A percentile compares a stretch with the other conserved stretches of the same genome.
phyloP scores from a whole-genome alignment of 2,797 vertebrate genomes.

The Eospalax fontanierii region DNA sequence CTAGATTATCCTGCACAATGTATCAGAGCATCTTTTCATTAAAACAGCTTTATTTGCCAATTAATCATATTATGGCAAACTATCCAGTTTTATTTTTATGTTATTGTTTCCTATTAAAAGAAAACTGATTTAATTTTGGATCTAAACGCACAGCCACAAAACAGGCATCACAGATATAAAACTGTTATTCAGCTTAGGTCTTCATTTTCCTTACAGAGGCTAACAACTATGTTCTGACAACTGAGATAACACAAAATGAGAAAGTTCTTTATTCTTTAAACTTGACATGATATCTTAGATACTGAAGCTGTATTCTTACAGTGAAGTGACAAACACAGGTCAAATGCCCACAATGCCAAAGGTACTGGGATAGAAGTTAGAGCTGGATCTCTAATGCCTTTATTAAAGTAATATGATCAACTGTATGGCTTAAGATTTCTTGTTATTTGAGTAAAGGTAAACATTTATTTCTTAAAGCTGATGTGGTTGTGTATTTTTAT shows the following conservation, averaged over 20 bases:
- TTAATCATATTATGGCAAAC: background rate
- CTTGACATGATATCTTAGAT: too few relatives aligned
- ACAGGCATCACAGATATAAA: background rate
- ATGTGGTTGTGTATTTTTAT: background rate
- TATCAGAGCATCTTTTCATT: background rate
- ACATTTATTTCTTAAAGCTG: background rate
- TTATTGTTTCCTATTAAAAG: background rate
- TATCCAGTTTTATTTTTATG: background rate
- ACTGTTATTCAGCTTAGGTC: background rate
- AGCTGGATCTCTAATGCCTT: background rate
- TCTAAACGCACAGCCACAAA: background rate
- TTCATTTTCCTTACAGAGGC: background rate
- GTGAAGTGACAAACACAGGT: background rate
- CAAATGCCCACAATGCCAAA: background rate
- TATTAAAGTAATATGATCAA: background rate
- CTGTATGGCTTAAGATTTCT: background rate
- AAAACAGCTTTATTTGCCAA: slow-evolving; percentile 4
- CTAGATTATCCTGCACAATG: slow-evolving; percentile 17
- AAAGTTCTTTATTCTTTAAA: background rate
- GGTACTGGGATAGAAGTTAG: too few relatives aligned
- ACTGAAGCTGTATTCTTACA: background rate
- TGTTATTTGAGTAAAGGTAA: slow-evolving; percentile 3
- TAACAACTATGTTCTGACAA: background rate
- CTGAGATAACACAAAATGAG: background rate
- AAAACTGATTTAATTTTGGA: background rate